These are phyloP conservation scores for Catostylus mosaicus DNA, from an alignment of 30 jellyfish, hydroid and myxozoan genomes.

Conservation along the genomic window DNA sequence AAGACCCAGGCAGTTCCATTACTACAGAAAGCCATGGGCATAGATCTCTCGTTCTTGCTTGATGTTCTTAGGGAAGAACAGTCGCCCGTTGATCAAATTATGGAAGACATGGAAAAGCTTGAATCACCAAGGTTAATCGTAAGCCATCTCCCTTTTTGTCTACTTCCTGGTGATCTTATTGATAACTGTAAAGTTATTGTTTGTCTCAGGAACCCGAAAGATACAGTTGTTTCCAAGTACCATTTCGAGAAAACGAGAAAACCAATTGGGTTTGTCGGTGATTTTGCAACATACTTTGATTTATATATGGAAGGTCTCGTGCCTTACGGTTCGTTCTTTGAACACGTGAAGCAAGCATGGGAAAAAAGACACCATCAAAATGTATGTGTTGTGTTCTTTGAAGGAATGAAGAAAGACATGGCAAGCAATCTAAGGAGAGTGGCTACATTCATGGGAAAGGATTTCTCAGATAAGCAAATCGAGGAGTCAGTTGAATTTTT, in stretches of 20 bases:
- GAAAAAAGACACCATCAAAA: conserved; percentile 22
- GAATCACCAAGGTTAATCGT: conserved; percentile 10
- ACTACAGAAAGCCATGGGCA: background rate
- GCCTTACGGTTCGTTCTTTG: conserved; percentile 24
- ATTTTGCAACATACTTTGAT: conserved; percentile 14
- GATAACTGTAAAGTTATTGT: conserved; percentile 16
- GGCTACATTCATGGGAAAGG: background rate
- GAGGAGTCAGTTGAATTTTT: conserved; percentile 15
- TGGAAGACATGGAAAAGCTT: background rate
- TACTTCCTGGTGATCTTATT: conserved; percentile 8
- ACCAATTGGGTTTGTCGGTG: background rate
- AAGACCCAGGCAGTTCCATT: background rate
- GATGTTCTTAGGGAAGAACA: background rate
- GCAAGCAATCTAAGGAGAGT: background rate
- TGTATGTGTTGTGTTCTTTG: conserved; percentile 22
- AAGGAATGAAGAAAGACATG: conserved; percentile 38
- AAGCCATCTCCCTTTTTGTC: conserved; percentile 1
- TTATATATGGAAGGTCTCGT: conserved; percentile 32
- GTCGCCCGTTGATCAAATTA: background rate
- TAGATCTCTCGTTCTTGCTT: background rate
- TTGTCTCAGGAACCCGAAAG: conserved; percentile 42
- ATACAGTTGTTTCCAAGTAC: conserved; percentile 34
- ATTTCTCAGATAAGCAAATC: conserved; percentile 3
- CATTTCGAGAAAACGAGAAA: conserved; percentile 4
- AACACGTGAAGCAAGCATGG: conserved; percentile 28